Conservation (phyloP, 1,140 invertebrate genomes). For the Anastrepha obliqua region DNA sequence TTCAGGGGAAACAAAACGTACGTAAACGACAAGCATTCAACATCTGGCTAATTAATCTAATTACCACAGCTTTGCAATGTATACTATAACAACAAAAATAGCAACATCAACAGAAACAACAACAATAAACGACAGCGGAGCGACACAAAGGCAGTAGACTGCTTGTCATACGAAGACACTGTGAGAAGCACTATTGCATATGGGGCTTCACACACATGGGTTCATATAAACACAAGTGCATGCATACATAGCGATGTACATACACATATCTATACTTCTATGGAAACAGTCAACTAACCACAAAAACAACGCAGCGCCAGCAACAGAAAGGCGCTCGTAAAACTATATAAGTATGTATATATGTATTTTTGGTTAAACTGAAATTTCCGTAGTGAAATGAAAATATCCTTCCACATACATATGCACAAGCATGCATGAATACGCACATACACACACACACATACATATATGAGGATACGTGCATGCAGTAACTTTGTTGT, state of each 20-base stretch:
- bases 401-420: not conserved
- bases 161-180: not conserved
- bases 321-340: not conserved
- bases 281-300: not conserved
- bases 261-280: not conserved
- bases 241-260: not conserved
- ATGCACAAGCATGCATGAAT: not conserved
- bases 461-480: no score
- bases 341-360: not conserved
- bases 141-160: not conserved
- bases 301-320: not conserved
- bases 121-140: not conserved
- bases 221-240: not conserved
- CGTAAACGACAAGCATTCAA: slow-evolving; percentile 38
- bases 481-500: not conserved
- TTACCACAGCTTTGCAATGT: slow-evolving; percentile 45
- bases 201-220: not conserved
- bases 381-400: not conserved
- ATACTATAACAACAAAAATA: not conserved
- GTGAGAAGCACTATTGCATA: not conserved
- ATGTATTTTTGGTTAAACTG: no score
- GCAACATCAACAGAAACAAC: not conserved
- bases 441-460: no score
- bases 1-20: not conserved
- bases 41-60: slow-evolving; percentile 53